These are phyloP conservation scores for Galbula dea DNA, from an alignment of 2,113 vertebrate genomes.

Conservation along the genomic window DNA sequence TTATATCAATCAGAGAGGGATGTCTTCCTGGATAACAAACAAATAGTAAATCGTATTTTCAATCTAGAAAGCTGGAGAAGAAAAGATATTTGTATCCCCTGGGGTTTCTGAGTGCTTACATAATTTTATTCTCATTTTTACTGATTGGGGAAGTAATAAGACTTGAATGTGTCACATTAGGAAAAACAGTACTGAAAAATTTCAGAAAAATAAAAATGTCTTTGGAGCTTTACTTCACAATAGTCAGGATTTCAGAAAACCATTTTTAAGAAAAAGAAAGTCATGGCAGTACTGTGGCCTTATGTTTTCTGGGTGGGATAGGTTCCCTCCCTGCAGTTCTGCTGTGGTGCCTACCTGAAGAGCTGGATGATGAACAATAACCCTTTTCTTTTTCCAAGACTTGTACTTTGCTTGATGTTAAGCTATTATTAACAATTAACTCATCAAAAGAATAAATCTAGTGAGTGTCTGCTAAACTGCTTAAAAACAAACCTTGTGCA, in stretches of 20 bases:
- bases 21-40: neutral
- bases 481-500: neutral
- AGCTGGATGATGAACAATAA: rapidly evolving
- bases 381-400: neutral
- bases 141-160: neutral
- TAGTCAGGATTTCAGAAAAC: neutral
- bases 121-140: neutral
- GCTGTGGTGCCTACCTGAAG: neutral
- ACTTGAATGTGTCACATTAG: neutral
- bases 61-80: neutral
- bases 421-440: neutral
- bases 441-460: neutral
- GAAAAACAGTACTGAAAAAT: neutral
- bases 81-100: conserved; percentile 1
- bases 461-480: neutral
- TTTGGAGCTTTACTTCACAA: neutral
- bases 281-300: neutral
- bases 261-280: neutral
- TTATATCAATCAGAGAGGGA: neutral
- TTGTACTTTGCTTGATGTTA: neutral
- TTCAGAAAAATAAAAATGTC: neutral
- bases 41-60: neutral
- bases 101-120: neutral
- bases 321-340: neutral
- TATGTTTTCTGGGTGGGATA: neutral